phyloP scores from a whole-genome alignment of 2,113 vertebrate genomes.

The Hippopotamus amphibius region DNA sequence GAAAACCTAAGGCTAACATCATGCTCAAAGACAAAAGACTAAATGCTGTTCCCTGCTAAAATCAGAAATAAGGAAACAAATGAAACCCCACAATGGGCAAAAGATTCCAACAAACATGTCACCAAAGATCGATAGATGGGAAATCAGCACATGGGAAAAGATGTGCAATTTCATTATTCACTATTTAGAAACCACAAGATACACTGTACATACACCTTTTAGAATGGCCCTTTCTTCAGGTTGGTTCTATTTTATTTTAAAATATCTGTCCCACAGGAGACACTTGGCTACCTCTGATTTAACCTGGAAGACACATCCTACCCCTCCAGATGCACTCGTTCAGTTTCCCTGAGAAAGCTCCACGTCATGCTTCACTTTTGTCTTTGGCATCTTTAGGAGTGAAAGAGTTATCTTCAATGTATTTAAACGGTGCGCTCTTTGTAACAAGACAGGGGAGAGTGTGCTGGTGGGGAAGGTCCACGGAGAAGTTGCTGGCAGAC shows the following conservation, averaged over 20 bases:
- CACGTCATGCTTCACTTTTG: not conserved
- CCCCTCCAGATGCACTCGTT: not conserved
- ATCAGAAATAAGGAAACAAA: not conserved
- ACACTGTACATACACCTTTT: rapidly evolving
- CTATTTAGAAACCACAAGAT: not conserved
- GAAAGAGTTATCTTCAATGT: not conserved
- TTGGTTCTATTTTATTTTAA: not conserved
- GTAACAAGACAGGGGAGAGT: too few species aligned
- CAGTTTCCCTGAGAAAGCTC: not conserved
- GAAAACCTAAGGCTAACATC: not conserved
- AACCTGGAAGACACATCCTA: not conserved
- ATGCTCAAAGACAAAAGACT: not conserved
- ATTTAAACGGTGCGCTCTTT: not conserved
- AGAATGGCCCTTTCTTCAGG: not conserved
- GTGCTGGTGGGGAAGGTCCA: too few species aligned
- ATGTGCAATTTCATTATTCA: rapidly evolving
- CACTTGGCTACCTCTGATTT: not conserved
- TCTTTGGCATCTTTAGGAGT: not conserved
- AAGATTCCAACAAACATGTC: not conserved
- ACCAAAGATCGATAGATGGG: not conserved
- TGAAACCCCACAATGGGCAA: not conserved
- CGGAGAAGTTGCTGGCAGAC: not conserved
- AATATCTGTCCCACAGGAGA: not conserved
- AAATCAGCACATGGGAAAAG: not conserved
- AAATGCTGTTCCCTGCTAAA: not conserved